phyloP scores from a whole-genome alignment of 1,140 invertebrate genomes.

The Eurytemora carolleeae region DNA sequence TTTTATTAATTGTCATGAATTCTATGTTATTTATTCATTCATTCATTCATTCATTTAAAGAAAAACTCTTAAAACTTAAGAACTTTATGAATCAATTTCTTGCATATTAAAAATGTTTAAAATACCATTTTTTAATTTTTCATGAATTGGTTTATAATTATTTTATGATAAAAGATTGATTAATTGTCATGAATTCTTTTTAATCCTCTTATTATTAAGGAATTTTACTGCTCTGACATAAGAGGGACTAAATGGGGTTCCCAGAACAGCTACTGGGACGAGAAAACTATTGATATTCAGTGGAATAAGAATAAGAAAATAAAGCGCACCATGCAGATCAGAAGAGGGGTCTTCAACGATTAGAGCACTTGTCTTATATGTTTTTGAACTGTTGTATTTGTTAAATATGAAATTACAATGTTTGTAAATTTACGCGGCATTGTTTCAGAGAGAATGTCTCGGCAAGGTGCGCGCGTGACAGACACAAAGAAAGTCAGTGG shows the following conservation, averaged over 20 bases:
- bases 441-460: slow-evolving; percentile 20
- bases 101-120: background rate
- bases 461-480: slow-evolving; percentile 28
- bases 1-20: no score
- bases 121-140: background rate
- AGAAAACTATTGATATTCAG: background rate
- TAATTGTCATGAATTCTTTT: no score
- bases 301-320: background rate
- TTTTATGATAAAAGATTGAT: no score
- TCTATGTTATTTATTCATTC: no score
- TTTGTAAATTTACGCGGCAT: no score
- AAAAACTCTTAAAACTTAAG: background rate
- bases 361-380: no score
- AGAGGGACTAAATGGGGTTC: background rate
- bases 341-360: no score
- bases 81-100: background rate
- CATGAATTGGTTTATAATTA: background rate
- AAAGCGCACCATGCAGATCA: no score
- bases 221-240: background rate
- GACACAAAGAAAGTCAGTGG: slow-evolving; percentile 52
- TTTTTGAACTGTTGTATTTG: background rate
- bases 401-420: background rate
- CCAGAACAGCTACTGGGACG: background rate
- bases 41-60: background rate
- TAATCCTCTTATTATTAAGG: background rate